Conservation (phyloP, 2,888 invertebrate genomes). For the Epirrita christyi region DNA sequence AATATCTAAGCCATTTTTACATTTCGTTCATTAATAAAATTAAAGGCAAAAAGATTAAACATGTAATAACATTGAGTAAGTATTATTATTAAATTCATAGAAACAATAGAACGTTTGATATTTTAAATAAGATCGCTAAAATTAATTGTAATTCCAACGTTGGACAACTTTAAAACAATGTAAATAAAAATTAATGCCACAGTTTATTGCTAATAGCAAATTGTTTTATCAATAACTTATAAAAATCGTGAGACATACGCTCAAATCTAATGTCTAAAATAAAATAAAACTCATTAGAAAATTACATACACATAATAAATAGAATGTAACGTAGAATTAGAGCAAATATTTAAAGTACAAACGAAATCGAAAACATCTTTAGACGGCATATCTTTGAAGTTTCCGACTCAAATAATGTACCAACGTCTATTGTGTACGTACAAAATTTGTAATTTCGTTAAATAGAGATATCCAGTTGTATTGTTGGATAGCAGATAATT, state of each 20-base stretch:
- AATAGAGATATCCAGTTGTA: conserved; percentile 71
- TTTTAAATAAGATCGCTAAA: no score
- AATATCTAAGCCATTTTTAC: no score
- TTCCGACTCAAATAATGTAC: conserved; percentile 48
- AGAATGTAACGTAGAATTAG: background rate
- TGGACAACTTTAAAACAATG: no score
- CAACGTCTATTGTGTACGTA: conserved; percentile 43
- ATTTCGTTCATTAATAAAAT: no score
- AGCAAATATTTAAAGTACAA: conserved; percentile 35
- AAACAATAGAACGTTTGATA: no score
- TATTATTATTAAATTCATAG: no score
- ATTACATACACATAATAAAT: conserved; percentile 7
- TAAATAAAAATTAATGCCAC: background rate
- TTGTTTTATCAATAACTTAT: background rate
- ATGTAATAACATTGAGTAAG: no score
- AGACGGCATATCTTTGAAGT: conserved; percentile 53
- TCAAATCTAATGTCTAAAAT: background rate
- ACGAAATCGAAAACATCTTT: conserved; percentile 34
- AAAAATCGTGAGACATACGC: background rate
- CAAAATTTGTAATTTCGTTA: conserved; percentile 78
- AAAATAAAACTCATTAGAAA: conserved; percentile 10
- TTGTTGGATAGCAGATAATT: conserved; percentile 74
- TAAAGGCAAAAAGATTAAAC: no score
- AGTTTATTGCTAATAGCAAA: background rate
- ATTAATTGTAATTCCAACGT: no score